Conservation (phyloP, 2,113 vertebrate genomes). For the Rhinolophus sinicus region DNA sequence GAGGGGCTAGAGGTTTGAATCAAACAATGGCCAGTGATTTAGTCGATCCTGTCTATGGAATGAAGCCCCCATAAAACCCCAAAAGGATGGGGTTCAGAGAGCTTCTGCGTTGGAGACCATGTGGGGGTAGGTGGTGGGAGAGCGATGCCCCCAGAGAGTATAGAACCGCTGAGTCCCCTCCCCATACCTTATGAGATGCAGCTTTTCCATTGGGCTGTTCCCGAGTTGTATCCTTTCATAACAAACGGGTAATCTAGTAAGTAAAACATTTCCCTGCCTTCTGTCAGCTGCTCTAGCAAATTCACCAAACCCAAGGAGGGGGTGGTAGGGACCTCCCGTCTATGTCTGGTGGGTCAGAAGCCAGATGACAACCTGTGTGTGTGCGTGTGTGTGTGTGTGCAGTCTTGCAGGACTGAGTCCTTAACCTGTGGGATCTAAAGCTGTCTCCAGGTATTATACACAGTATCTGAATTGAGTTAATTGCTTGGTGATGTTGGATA, state of each 20-base stretch:
- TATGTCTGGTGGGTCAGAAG: neutral
- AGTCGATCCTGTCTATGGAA: too few species aligned
- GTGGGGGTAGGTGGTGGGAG: too few species aligned
- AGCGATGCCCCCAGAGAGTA: too few species aligned
- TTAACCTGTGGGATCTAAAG: neutral
- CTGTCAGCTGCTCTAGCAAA: neutral
- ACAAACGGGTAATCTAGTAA: neutral
- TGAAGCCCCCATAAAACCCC: too few species aligned
- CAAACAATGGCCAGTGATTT: neutral
- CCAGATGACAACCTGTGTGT: neutral
- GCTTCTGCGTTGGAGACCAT: too few species aligned
- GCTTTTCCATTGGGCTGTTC: neutral
- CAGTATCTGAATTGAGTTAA: neutral
- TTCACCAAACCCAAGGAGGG: neutral
- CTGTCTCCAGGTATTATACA: neutral
- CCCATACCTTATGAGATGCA: too few species aligned
- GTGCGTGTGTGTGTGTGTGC: too few species aligned
- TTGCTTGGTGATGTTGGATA: neutral
- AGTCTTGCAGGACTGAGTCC: neutral
- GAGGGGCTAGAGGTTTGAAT: neutral
- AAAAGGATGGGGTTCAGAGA: neutral
- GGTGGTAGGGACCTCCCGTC: too few species aligned
- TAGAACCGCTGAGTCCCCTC: too few species aligned
- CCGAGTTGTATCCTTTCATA: neutral
- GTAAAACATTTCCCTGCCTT: neutral